Evolutionary conservation across 2,113 vertebrate species (phyloP), one percentile per base, ranked within the genome.

Genomic region (Hippoglossus stenolepis): DNA sequence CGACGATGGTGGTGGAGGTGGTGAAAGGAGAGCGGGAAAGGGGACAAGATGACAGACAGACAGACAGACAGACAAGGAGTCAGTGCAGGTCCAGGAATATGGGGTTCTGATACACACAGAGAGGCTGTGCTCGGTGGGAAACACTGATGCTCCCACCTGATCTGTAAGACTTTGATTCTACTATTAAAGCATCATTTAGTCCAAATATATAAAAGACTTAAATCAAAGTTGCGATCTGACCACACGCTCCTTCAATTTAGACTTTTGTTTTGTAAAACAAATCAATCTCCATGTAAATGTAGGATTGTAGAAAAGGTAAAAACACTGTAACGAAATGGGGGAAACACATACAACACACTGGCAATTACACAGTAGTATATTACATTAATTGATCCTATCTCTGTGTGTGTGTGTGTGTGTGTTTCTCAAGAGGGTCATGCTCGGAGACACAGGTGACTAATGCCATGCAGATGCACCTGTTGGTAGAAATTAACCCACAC

Each of bases 1-100:
- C 95, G 96, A 96, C 95, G 85, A 91, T 91, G 91, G 79, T 83
- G 87, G 84, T 87, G 90, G 82, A 80, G 87, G 75, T 80, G 84
- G 77, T 90, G 85, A 81, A 56, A 68, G 87, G 90, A 84, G 89
- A 95, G 94, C 94, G 94, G 96, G 95, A 65, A 82, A 86, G 63
- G 58, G 40, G 28, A 56, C 65, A 68, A 35, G 28, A 23, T 54
- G 73, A 74, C 70, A 75, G 40, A 43, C 40, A 43, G 40, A 43
- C 40, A 43, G 67, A 82, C 79, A 89, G 85, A 85, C 90, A 92
- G 89, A 86, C 80, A 90, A 86, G 84, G 87, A 87, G 89, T 93
- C 92, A 93, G 92, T 93, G 92, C 87, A 86, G 87, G 84, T 87
- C 78, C 87, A 89, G 83, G 78, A 87, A 82, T 65, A 78, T 72